These are phyloP conservation scores for Dynastes hyllus DNA, from an alignment of 2,888 invertebrate species.

Conservation along the genomic window DNA sequence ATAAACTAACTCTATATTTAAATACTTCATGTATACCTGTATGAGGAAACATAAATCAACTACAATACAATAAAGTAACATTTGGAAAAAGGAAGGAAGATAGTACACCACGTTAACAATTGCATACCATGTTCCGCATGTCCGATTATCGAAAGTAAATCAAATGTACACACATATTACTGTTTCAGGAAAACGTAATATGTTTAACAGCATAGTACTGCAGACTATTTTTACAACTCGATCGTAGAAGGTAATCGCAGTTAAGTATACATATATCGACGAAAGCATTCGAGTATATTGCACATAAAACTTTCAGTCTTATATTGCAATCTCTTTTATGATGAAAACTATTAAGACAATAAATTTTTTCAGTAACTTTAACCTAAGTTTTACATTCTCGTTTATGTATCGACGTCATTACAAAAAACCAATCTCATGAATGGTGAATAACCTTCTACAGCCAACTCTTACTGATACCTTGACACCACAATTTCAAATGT, in stretches of 20 bases:
- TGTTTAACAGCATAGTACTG: constrained; percentile 16
- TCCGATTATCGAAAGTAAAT: too few species aligned
- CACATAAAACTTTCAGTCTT: constrained; percentile 35
- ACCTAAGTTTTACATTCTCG: neutral
- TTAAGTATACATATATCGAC: neutral
- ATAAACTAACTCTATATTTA: too few species aligned
- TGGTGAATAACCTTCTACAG: neutral
- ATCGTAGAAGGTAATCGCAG: neutral
- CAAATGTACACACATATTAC: neutral
- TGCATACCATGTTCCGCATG: too few species aligned
- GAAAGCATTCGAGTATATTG: constrained; percentile 25
- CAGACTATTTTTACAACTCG: constrained; percentile 27
- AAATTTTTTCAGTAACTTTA: constrained; percentile 1
- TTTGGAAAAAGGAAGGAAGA: too few species aligned
- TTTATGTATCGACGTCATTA: neutral
- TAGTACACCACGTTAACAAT: too few species aligned
- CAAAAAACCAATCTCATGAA: neutral
- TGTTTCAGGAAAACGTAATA: neutral
- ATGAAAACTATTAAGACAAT: constrained; percentile 17
- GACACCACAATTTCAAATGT: neutral
- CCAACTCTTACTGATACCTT: neutral
- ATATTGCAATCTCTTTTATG: constrained; percentile 17
- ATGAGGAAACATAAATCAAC: too few species aligned
- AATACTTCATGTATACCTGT: too few species aligned
- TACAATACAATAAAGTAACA: too few species aligned